phyloP scores from a whole-genome alignment of 2,797 vertebrate genomes.

The Diceros bicornis region DNA sequence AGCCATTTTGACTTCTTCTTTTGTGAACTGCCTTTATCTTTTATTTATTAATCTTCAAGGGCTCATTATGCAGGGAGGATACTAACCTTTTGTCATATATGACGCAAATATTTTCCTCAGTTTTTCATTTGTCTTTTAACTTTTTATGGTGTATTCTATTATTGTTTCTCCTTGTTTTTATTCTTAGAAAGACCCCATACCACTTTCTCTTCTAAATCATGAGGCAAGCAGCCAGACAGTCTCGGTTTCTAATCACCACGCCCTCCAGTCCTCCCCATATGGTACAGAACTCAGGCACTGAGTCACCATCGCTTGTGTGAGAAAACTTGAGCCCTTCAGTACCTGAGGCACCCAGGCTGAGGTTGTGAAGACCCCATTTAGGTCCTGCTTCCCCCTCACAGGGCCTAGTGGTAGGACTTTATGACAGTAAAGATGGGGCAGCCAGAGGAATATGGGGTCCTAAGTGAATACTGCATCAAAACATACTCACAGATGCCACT shows the following conservation, averaged over 20 bases:
- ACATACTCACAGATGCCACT: not conserved
- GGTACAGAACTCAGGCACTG: not conserved
- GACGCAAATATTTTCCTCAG: not conserved
- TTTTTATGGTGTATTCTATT: not conserved
- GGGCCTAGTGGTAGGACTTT: not conserved
- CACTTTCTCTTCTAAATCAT: not conserved
- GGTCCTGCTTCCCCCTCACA: not conserved
- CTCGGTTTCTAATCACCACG: not conserved
- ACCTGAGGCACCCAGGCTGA: not conserved
- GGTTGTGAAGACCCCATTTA: not conserved
- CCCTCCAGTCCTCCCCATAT: rapidly evolving
- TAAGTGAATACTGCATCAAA: not conserved
- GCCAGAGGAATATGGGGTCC: not conserved
- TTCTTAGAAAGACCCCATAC: not conserved
- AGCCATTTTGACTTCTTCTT: slow-evolving; percentile 11
- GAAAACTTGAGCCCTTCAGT: not conserved
- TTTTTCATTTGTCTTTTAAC: not conserved
- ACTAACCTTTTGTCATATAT: not conserved
- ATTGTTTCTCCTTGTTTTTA: not conserved
- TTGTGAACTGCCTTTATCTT: not conserved
- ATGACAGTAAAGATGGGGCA: not conserved
- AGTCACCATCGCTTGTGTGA: not conserved
- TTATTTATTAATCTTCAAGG: not conserved
- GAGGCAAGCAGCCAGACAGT: not conserved
- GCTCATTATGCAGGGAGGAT: not conserved